Percentiles rank a stretch among this genome's conserved stretches.
Conservation (phyloP, 1,140 invertebrate genomes). For the Argopecten irradians region DNA sequence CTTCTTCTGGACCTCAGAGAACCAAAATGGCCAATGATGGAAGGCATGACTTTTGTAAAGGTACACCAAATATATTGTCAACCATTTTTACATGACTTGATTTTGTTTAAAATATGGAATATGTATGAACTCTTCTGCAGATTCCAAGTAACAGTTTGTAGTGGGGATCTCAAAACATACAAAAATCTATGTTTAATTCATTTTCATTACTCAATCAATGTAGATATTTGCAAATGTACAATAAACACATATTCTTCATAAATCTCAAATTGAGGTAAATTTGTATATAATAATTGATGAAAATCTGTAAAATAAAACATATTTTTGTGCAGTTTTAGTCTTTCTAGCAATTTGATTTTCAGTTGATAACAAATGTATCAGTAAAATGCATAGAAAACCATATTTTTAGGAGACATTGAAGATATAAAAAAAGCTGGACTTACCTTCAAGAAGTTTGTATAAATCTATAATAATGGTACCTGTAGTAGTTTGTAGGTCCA, state of each 20-base stretch:
- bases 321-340: no score
- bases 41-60: constrained; percentile 67
- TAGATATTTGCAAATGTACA: no score
- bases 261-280: no score
- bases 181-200: no score
- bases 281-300: no score
- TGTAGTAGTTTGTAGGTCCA: neutral
- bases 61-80: constrained; percentile 51
- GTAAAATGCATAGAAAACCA: no score
- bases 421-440: neutral
- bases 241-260: no score
- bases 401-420: no score
- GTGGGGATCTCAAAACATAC: constrained; percentile 18
- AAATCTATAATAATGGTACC: neutral
- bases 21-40: constrained; percentile 63
- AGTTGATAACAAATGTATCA: no score
- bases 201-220: no score
- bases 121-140: neutral
- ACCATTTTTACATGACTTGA: neutral
- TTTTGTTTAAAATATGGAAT: neutral
- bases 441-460: neutral
- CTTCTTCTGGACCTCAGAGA: constrained; percentile 72
- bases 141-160: neutral
- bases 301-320: no score
- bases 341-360: no score